phyloP scores from a whole-genome alignment of 2,797 vertebrate genomes.

The Orientallactaga sibirica region DNA sequence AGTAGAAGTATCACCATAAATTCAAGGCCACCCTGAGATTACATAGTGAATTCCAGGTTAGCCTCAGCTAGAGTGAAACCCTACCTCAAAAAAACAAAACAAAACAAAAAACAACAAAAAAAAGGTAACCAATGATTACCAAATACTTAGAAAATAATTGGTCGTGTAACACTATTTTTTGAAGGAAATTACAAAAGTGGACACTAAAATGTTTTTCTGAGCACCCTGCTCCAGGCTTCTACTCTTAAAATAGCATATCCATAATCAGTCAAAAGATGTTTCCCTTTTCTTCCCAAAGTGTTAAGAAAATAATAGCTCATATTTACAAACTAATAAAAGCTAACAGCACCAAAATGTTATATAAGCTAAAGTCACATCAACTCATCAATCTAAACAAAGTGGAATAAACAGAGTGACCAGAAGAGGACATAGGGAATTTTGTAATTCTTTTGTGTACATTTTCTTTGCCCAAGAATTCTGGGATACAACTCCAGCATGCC shows the following conservation, averaged over 20 bases:
- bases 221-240: not conserved
- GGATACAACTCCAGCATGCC: constrained; percentile 11
- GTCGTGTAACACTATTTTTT: not conserved
- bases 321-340: constrained; percentile 71
- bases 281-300: constrained; percentile 15
- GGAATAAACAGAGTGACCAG: constrained; percentile 54
- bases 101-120: no score
- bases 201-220: constrained; percentile 23
- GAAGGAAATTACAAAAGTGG: constrained; percentile 29
- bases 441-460: constrained; percentile 67
- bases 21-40: no score
- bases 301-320: constrained; percentile 56
- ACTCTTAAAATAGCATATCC: constrained; percentile 46
- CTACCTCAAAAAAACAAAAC: no score
- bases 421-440: constrained; percentile 65
- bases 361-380: constrained; percentile 61
- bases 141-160: not conserved
- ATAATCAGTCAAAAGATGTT: constrained; percentile 32
- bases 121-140: no score
- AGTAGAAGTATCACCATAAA: no score
- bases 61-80: no score
- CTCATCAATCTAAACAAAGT: constrained; percentile 62
- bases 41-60: no score
- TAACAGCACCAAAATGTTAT: constrained; percentile 58
- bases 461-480: constrained; percentile 65